Evolutionary conservation across 2,888 invertebrate species (phyloP).

Genomic region (Agapostemon virescens): DNA sequence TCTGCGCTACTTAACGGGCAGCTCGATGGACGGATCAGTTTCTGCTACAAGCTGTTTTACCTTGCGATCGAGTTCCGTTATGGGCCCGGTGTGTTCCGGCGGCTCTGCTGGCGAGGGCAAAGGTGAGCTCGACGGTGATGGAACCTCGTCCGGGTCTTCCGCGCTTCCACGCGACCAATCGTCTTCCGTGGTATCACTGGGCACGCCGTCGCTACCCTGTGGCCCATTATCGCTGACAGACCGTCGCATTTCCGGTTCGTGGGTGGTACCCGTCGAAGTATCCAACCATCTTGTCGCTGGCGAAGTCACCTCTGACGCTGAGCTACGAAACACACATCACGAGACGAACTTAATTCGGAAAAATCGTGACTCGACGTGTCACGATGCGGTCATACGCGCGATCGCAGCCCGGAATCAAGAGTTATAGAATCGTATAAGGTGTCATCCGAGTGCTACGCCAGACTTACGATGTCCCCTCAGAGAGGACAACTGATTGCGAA

Average conservation of each 20-base stretch:
- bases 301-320: constrained; percentile 76
- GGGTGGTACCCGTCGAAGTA: constrained; percentile 69
- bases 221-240: constrained; percentile 79
- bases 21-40: not conserved
- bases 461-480: too few species aligned
- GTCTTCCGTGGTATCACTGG: constrained; percentile 85
- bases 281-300: constrained; percentile 75
- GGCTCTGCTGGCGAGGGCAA: constrained; percentile 76
- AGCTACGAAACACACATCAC: constrained; percentile 62
- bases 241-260: constrained; percentile 77
- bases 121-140: constrained; percentile 68
- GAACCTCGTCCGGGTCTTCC: constrained; percentile 85
- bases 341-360: not conserved
- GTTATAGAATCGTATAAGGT: too few species aligned
- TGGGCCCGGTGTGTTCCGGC: constrained; percentile 77
- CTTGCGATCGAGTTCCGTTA: constrained; percentile 86
- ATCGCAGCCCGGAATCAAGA: too few species aligned
- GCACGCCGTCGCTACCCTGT: constrained; percentile 83
- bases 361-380: not conserved
- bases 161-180: constrained; percentile 88
- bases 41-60: constrained; percentile 65
- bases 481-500: too few species aligned
- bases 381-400: too few species aligned
- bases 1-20: not conserved
- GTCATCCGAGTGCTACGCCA: too few species aligned